These are phyloP conservation scores for Zapus hudsonius DNA, from an alignment of 2,113 vertebrate species.

Conservation along the genomic window DNA sequence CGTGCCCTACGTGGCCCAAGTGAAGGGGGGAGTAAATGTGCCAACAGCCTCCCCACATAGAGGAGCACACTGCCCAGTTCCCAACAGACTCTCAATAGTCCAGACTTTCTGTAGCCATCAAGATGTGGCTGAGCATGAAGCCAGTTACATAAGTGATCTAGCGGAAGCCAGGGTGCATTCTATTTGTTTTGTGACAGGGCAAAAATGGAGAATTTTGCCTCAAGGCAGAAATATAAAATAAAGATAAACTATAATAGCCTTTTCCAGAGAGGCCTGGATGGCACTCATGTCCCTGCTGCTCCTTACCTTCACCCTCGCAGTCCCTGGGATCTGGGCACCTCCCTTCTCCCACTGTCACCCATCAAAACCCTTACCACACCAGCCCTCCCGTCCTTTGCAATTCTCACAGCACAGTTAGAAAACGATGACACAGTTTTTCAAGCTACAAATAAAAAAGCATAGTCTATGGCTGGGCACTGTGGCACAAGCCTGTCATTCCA, in stretches of 20 bases:
- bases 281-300: fast-evolving
- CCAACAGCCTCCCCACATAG: too few relatives aligned
- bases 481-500: not conserved
- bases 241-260: not conserved
- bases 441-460: not conserved
- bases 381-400: not conserved
- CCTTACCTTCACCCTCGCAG: not conserved
- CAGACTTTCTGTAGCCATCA: slow-evolving; percentile 51
- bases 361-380: fast-evolving
- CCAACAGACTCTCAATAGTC: not conserved
- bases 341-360: not conserved
- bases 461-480: not conserved
- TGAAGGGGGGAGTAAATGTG: not conserved
- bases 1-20: too few relatives aligned
- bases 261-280: not conserved
- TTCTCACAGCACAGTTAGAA: not conserved
- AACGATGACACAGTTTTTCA: not conserved
- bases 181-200: slow-evolving; percentile 57
- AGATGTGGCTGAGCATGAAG: slow-evolving; percentile 60
- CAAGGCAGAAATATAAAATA: slow-evolving; percentile 42
- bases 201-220: slow-evolving; percentile 70
- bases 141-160: slow-evolving; percentile 59
- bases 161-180: slow-evolving; percentile 44
- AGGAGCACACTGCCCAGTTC: not conserved
- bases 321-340: not conserved